Evolutionary conservation across 1,140 invertebrate species (phyloP).

Genomic region (Neodiprion pinetum): DNA sequence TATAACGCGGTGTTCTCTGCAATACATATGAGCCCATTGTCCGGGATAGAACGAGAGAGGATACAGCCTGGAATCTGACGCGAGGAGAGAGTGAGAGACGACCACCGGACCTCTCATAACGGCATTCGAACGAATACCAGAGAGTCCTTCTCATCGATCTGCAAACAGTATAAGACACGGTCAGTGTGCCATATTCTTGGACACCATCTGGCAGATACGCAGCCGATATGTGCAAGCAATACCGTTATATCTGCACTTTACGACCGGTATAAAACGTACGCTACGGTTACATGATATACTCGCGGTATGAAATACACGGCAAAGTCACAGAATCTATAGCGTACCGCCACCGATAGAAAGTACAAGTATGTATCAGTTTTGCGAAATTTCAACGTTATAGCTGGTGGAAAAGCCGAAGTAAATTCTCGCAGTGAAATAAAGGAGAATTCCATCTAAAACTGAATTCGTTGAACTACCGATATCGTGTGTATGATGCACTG

Average conservation of each 20-base stretch:
- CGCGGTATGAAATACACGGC: too few species aligned
- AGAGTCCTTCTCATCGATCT: background rate
- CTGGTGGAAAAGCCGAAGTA: too few species aligned
- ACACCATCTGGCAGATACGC: background rate
- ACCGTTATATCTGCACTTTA: background rate
- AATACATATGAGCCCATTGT: constrained; percentile 7
- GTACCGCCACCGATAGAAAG: too few species aligned
- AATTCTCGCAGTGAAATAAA: too few species aligned
- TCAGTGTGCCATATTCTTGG: background rate
- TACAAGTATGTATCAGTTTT: too few species aligned
- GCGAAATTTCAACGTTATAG: too few species aligned
- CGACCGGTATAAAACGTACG: background rate
- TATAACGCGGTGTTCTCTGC: background rate
- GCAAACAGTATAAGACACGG: background rate
- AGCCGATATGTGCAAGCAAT: background rate
- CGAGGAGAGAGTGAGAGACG: background rate
- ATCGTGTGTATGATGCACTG: too few species aligned
- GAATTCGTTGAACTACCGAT: too few species aligned
- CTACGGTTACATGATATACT: too few species aligned
- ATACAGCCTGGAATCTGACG: background rate
- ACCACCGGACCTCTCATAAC: background rate
- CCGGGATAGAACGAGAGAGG: background rate
- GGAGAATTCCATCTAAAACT: too few species aligned
- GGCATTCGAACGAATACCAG: background rate
- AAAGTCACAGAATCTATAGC: too few species aligned